Evolutionary conservation across 2,888 invertebrate species (phyloP).

Genomic region (Synanthedon tipuliformis): DNA sequence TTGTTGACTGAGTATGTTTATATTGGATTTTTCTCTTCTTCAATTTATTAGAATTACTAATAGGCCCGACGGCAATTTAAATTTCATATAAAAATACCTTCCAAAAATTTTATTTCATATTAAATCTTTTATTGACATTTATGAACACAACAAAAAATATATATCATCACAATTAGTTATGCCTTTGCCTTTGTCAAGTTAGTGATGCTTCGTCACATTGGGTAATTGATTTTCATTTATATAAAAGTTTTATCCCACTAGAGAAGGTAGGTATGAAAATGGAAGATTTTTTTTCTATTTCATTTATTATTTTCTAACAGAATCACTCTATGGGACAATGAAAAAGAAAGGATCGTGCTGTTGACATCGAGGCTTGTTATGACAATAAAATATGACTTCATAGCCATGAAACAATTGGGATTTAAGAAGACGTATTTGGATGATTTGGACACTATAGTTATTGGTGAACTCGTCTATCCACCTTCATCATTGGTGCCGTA

Average conservation of each 20-base stretch:
- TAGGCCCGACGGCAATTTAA: too few species aligned
- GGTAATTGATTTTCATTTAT: too few species aligned
- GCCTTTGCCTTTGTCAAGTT: too few species aligned
- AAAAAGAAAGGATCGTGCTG: constrained; percentile 82
- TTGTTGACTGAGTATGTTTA: constrained; percentile 81
- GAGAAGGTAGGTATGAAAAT: background rate
- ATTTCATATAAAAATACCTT: too few species aligned
- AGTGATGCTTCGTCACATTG: too few species aligned
- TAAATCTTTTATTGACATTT: too few species aligned
- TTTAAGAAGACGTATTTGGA: constrained; percentile 76
- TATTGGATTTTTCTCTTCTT: too few species aligned
- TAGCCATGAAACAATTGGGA: constrained; percentile 80
- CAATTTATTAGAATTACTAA: too few species aligned
- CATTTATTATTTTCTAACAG: constrained; percentile 49
- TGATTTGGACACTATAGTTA: constrained; percentile 77
- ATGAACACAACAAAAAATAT: too few species aligned
- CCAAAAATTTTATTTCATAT: too few species aligned
- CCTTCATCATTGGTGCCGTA: constrained; percentile 85
- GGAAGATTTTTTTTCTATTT: background rate
- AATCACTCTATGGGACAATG: constrained; percentile 89
- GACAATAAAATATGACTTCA: constrained; percentile 87
- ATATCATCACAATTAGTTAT: too few species aligned
- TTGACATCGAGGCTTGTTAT: constrained; percentile 80
- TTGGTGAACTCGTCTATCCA: constrained; percentile 86
- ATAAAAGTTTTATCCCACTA: too few species aligned